Evolutionary conservation across 2,113 vertebrate species (phyloP).

Genomic region (Hippocampus comes): DNA sequence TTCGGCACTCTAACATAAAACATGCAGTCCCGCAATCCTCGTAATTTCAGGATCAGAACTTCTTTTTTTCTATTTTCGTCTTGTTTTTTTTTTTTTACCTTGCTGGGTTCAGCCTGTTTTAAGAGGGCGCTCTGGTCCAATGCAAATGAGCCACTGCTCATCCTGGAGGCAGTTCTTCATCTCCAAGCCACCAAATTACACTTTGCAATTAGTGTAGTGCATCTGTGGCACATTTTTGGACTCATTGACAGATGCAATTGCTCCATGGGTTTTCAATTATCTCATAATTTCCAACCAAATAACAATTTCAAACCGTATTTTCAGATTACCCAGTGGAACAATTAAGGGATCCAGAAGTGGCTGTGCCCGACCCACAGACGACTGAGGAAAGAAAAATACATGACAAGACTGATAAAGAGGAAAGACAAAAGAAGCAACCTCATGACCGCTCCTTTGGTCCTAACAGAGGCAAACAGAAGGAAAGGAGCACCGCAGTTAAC

Average conservation of each 20-base stretch:
- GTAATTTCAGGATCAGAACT: background rate
- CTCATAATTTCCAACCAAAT: background rate
- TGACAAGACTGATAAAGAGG: slow-evolving; percentile 4
- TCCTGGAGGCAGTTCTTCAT: background rate
- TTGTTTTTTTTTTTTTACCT: background rate
- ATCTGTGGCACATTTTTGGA: background rate
- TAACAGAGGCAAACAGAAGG: background rate
- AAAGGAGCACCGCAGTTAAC: background rate
- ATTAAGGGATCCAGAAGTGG: background rate
- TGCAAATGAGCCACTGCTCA: background rate
- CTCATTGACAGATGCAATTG: background rate
- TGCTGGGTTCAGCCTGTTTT: background rate
- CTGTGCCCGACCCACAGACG: background rate
- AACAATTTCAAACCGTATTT: background rate
- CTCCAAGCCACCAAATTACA: background rate
- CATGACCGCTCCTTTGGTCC: background rate
- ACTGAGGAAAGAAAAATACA: slow-evolving; percentile 2
- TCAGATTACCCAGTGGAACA: slow-evolving; percentile 16
- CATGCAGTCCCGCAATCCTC: background rate
- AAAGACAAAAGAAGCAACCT: background rate
- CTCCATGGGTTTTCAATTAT: background rate
- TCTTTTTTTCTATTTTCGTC: too few relatives aligned
- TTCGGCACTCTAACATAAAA: background rate
- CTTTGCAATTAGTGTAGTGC: background rate
- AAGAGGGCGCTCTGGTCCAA: background rate